Base-by-base conservation (phyloP, 2,113 vertebrate species). In the Cromileptes altivelis region DNA sequence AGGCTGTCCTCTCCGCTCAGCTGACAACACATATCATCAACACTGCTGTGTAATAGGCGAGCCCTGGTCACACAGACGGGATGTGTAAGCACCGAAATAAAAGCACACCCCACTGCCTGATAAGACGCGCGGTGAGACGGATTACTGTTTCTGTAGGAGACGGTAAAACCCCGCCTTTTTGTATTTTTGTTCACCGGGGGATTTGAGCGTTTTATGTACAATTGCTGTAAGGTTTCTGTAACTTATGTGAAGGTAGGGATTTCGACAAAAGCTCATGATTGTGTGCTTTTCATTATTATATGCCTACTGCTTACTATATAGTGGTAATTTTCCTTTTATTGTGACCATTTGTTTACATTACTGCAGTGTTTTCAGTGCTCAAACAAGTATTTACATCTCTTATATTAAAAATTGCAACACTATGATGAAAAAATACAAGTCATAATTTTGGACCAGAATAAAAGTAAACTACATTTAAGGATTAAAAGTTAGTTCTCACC, bases 1-100 rank as follows among this genome's bases (percentile, higher is more conserved):
- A 84, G 84, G 74, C 92, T 93, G 93, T 92, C 82, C 94, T 91
- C 88, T 75, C 45, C 64, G 76, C 90, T 87, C 91, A 91, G 86
- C 85, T 86, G 91, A 91, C 88, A 88, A 81, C 85, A 89, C 82
- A 13, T 81, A 89, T 89, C 82, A 71, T 82, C 80, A 85, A 90
- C 85, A 78, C 45, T 67, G 61, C 73, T 33, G 45, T 23, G 81
- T 64, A 60, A 40, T 21, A 78, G 76, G 52, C 62, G 25, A 70
- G 42, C 25, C 45, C 8, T 23, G 25, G 49, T 10, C 73, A 47
- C 64, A 47, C 62, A 13, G 56, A 68, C 60, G 50, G 19, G 68
- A 76, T 30, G 78, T 80, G 78, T 71, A 75, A 76, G 71, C 84
- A 82, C 82, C 64, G 82, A 87, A 27, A 80, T 62, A 84, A 85